Evolutionary conservation across 2,888 invertebrate species (phyloP).

Genomic region (Belgica antarctica): DNA sequence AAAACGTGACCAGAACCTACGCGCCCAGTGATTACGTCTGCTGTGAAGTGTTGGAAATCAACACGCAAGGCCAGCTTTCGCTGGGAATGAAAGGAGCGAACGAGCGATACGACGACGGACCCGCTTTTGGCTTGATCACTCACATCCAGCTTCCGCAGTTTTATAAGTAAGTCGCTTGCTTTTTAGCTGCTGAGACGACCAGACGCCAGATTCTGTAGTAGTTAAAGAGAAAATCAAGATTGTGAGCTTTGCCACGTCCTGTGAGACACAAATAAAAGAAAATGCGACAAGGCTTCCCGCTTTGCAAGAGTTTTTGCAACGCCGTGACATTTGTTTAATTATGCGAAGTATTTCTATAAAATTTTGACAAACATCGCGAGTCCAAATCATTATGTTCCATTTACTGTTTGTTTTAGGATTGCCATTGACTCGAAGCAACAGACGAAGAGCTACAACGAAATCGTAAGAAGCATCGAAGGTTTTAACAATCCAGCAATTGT

Average conservation of each 20-base stretch:
- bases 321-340: slow-evolving; percentile 8
- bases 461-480: slow-evolving; percentile 77
- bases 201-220: slow-evolving; percentile 13
- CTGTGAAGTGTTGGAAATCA: slow-evolving; percentile 84
- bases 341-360: no score
- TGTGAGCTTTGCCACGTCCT: no score
- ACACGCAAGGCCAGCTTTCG: slow-evolving; percentile 83
- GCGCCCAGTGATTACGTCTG: slow-evolving; percentile 80
- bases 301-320: background rate
- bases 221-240: slow-evolving; percentile 7
- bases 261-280: slow-evolving; percentile 17
- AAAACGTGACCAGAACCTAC: slow-evolving; percentile 73
- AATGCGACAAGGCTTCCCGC: background rate
- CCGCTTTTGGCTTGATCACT: slow-evolving; percentile 78
- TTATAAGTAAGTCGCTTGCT: slow-evolving; percentile 82
- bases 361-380: no score
- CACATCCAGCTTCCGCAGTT: slow-evolving; percentile 76
- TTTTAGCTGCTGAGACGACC: background rate
- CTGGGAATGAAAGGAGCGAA: slow-evolving; percentile 81
- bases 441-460: slow-evolving; percentile 74
- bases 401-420: slow-evolving; percentile 61
- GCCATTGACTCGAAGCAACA: slow-evolving; percentile 77
- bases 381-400: no score
- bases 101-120: slow-evolving; percentile 67
- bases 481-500: slow-evolving; percentile 89